These are phyloP conservation scores for Slavum lentiscoides DNA, from an alignment of 2,888 invertebrate species.

Conservation along the genomic window DNA sequence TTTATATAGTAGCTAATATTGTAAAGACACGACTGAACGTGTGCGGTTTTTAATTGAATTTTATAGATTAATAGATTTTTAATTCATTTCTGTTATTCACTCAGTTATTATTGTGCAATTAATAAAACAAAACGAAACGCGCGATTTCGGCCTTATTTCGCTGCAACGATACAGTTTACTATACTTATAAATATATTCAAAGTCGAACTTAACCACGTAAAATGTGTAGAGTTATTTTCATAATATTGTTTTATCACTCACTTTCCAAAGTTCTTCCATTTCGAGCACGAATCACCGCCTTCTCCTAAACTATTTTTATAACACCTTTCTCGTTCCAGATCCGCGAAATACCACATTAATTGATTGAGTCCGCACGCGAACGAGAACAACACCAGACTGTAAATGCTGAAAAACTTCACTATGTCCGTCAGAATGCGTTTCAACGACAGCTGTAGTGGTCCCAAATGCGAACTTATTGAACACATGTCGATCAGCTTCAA, in stretches of 20 bases:
- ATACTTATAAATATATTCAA: too few species aligned
- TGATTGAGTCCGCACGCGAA: conserved; percentile 92
- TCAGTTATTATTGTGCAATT: too few species aligned
- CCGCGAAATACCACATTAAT: conserved; percentile 87
- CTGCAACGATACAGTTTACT: too few species aligned
- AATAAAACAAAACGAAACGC: too few species aligned
- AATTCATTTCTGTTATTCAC: too few species aligned
- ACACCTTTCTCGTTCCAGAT: conserved; percentile 79
- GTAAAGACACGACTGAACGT: too few species aligned
- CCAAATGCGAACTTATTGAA: conserved; percentile 90
- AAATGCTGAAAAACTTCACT: conserved; percentile 89
- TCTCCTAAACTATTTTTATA: conserved; percentile 67
- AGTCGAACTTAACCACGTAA: too few species aligned
- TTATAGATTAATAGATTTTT: too few species aligned
- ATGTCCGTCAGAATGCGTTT: conserved; percentile 90
- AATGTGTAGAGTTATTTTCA: not conserved
- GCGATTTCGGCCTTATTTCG: too few species aligned
- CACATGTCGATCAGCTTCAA: conserved; percentile 89
- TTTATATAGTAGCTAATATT: too few species aligned
- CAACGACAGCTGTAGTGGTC: conserved; percentile 88
- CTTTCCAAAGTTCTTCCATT: conserved; percentile 86
- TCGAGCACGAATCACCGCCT: conserved; percentile 76
- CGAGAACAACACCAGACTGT: conserved; percentile 83
- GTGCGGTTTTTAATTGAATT: too few species aligned
- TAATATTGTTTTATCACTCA: conserved; percentile 61